Percentiles rank a stretch among this genome's conserved stretches.
Evolutionary conservation across 2,113 vertebrate genomes (phyloP).

Genomic region (Notarius quadriscutis): DNA sequence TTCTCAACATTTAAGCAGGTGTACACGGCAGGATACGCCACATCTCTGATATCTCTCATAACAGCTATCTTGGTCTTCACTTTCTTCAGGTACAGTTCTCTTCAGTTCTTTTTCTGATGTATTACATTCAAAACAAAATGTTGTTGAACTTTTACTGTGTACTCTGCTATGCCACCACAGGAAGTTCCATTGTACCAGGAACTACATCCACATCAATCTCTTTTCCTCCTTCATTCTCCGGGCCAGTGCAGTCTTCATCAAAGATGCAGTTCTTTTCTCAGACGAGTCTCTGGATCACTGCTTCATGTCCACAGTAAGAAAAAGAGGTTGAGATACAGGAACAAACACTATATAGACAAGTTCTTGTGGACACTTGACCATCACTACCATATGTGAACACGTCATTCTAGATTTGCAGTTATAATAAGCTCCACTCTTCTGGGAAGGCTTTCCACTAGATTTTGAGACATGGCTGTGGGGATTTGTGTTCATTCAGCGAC

Average conservation of each 20-base stretch:
- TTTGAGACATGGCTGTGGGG: not conserved
- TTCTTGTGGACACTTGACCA: not conserved
- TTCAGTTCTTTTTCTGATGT: slow-evolving; percentile 11
- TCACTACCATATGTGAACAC: not conserved
- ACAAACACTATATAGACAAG: not conserved
- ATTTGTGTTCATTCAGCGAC: not conserved
- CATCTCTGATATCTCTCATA: slow-evolving; percentile 75
- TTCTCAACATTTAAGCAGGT: slow-evolving; percentile 71
- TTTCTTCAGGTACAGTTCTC: slow-evolving; percentile 69
- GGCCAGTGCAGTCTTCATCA: slow-evolving; percentile 79
- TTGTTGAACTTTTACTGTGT: not conserved
- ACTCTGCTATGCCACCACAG: slow-evolving; percentile 55
- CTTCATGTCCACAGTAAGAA: slow-evolving; percentile 79
- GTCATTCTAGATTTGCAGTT: not conserved
- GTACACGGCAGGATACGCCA: slow-evolving; percentile 77
- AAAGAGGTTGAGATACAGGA: not conserved
- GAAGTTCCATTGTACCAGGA: slow-evolving; percentile 87
- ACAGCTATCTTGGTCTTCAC: slow-evolving; percentile 73
- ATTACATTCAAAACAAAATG: not conserved
- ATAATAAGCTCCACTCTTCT: not conserved
- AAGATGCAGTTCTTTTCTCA: slow-evolving; percentile 79
- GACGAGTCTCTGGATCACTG: slow-evolving; percentile 81
- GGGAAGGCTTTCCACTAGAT: not conserved
- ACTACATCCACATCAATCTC: slow-evolving; percentile 88
- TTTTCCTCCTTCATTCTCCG: slow-evolving; percentile 84